Percentiles rank a stretch among this genome's conserved stretches.
Evolutionary conservation across 2,113 vertebrate species (phyloP).

Genomic region (Megalops atlanticus): DNA sequence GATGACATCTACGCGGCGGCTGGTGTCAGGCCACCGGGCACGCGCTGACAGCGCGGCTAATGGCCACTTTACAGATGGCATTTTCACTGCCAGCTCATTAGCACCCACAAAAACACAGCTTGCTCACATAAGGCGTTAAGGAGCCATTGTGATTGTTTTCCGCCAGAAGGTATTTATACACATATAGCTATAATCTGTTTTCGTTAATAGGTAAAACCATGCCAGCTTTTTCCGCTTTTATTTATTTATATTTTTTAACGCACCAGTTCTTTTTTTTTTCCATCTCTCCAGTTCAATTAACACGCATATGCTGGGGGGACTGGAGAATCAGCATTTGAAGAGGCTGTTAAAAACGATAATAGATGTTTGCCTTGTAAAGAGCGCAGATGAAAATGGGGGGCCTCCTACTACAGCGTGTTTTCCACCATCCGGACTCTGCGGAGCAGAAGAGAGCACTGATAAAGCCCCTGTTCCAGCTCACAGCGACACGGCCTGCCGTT

Average conservation of each 20-base stretch:
- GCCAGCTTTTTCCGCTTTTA: slow-evolving; percentile 18
- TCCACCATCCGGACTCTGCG: background rate
- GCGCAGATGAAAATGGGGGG: background rate
- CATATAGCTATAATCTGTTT: slow-evolving; percentile 20
- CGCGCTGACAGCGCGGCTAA: slow-evolving; percentile 19
- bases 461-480: background rate
- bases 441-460: background rate
- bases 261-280: background rate
- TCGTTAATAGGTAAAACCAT: slow-evolving; percentile 9
- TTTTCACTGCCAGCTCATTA: slow-evolving; percentile 16
- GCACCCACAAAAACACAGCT: slow-evolving; percentile 25
- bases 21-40: slow-evolving; percentile 21
- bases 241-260: background rate
- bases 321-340: background rate
- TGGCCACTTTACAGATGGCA: slow-evolving; percentile 37
- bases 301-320: slow-evolving; percentile 11
- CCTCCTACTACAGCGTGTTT: background rate
- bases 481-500: too few species aligned
- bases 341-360: slow-evolving; percentile 3
- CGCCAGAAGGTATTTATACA: slow-evolving; percentile 34
- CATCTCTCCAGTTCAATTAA: slow-evolving; percentile 21
- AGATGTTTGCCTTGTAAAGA: slow-evolving; percentile 6
- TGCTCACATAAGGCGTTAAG: slow-evolving; percentile 18
- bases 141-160: slow-evolving; percentile 15
- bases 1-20: slow-evolving; percentile 24